Evolutionary conservation across 1,140 invertebrate species (phyloP), one percentile per base, ranked within the genome.

Genomic region (Aphelinus atriplicis): DNA sequence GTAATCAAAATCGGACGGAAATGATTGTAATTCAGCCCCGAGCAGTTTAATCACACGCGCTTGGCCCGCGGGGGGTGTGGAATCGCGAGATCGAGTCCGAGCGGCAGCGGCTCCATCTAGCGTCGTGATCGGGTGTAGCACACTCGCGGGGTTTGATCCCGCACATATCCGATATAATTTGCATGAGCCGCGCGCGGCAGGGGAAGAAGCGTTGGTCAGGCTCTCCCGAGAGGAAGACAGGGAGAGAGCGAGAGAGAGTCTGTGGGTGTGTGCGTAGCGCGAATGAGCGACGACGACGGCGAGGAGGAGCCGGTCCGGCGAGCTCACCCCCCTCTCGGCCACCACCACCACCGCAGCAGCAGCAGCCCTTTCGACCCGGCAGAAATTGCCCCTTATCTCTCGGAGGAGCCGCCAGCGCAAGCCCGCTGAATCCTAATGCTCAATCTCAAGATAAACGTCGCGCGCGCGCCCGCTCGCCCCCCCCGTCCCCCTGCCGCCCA

Each of bases 321-420:
- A 3, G 45, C 53, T 26, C 53, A 55, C 53, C 53, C 26, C 64
- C 46, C 51, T 47, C 26, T 51, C 26, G 10, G 26, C n/a, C 7
- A 26, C 26, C 26, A 26, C 26, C 26, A 26, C 26, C 26, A 26
- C 26, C 26, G 26, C 26, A 26, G 26, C 26, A 26, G 26, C 26
- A 26, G 26, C 26, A 26, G 26, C 26, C 26, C 26, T 26, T 26
- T 50, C 7, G 9, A 3, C 42, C 67, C 58, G 26, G 26, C 55
- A 70, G 73, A 75, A 75, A 70, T 75, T 69, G 56, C 48, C 53
- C 73, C 60, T 75, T 75, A 75, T 75, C 73, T 75, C 64, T 26
- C 26, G 3, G 58, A 63, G 50, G n/a, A 60, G 46, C 64, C 57
- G 55, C 9, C 26, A 55, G 43, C 51, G 48, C 50, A 56, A 10